Evolutionary conservation across 1,140 invertebrate species (phyloP).

Genomic region (Amphibalanus amphitrite): DNA sequence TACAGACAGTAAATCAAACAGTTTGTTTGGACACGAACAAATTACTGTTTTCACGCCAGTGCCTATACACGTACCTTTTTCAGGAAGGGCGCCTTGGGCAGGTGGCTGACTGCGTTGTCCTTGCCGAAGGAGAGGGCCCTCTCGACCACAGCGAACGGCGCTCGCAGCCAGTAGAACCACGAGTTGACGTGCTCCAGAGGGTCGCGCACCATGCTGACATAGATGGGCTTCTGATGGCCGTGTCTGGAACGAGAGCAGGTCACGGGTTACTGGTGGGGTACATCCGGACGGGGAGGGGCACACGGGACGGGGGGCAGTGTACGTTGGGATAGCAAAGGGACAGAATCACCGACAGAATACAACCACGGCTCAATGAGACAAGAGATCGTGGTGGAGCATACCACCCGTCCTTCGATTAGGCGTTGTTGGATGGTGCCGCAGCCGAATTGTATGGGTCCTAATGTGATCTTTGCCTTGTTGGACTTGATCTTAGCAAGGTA

Average conservation of each 20-base stretch:
- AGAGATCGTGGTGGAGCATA: no score
- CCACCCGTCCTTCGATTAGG: no score
- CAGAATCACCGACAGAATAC: no score
- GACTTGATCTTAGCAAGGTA: no score
- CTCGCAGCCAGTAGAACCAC: conserved; percentile 19
- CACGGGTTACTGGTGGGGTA: no score
- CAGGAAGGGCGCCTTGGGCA: conserved; percentile 18
- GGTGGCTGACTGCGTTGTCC: conserved; percentile 9
- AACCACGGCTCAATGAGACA: no score
- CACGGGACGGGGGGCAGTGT: no score
- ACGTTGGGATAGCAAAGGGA: no score
- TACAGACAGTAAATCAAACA: not conserved
- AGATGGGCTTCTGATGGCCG: conserved; percentile 18
- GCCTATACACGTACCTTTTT: conserved; percentile 18
- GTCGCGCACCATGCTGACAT: conserved; percentile 22
- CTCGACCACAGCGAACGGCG: conserved; percentile 18
- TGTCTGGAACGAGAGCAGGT: conserved; percentile 13
- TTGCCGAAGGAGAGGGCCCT: conserved; percentile 2
- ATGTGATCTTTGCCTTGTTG: no score
- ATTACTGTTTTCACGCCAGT: not conserved
- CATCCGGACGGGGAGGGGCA: no score
- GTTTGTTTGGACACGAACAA: not conserved
- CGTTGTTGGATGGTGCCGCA: no score
- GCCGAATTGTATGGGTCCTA: no score
- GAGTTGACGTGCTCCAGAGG: conserved; percentile 23